Evolutionary conservation across 2,113 vertebrate species (phyloP), one percentile per base, ranked within the genome.

Genomic region (Lepidothrix coronata): DNA sequence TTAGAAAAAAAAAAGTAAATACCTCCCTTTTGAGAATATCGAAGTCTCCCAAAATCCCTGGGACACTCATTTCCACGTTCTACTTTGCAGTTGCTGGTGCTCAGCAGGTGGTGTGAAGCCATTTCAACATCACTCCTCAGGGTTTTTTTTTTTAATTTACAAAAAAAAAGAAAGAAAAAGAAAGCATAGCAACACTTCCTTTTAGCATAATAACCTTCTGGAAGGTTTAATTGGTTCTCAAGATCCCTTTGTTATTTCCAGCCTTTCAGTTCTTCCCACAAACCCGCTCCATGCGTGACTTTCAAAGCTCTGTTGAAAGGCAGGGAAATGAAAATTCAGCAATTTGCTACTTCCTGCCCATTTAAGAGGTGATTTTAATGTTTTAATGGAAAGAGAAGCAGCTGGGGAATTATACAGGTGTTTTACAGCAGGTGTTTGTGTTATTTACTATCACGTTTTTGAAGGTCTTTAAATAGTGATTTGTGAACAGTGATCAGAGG

Each of bases 221-320:
- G 82, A 87, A 79, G 66, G n/a, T 95, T 95, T 96, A 95, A 97
- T 85, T 97, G 93, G 63, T 95, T 95, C 90, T 95, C 83, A 78
- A 74, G 88, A 78, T 71, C 61, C 74, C 68, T 88, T 82, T 82
- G 51, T 94, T 96, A 94, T 72, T 95, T 92, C 91, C 63, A 65
- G 35, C 54, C 79, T 96, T 74, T 48, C 82, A 48, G 20, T 68
- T 95, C 37, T 78, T 87, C 80, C 61, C 30, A 63, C 63, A 89
- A 67, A 80, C 52, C 8, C 39, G 77, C 91, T 68, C 48, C 5
- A 1, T 57, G 41, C 14, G 5, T 51, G 63, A 21, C 48, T 91
- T 95, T 95, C 88, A 91, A 89, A 96, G 83, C 57, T 76, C n/a
- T 70, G 12, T n/a, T 90, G 55, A 95, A 95, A 94, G 43, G 33